A percentile compares a stretch with the other conserved stretches of the same genome.
These are phyloP conservation scores for Lasioglossum calceatum DNA, from an alignment of 2,888 invertebrate species.

Conservation along the genomic window DNA sequence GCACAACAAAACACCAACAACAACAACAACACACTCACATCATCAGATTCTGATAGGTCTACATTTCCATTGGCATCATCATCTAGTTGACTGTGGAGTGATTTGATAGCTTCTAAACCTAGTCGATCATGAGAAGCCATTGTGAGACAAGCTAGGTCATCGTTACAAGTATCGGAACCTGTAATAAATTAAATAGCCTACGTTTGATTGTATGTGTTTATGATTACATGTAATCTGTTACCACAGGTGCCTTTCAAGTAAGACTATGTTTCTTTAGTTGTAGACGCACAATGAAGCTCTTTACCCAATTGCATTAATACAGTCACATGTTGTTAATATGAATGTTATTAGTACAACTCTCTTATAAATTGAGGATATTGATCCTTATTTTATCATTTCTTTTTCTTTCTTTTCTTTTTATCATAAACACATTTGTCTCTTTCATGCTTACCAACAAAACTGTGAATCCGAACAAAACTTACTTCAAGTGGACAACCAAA, in stretches of 20 bases:
- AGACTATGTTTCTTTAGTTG: conserved; percentile 6
- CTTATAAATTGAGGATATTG: conserved; percentile 8
- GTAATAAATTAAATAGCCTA: conserved; percentile 65
- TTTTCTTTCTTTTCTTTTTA: conserved; percentile 16
- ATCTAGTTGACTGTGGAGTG: conserved; percentile 97
- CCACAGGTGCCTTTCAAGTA: conserved; percentile 18
- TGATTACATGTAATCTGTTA: conserved; percentile 55
- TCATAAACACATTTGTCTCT: conserved; percentile 55
- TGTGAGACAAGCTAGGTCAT: conserved; percentile 91
- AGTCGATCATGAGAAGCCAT: conserved; percentile 91
- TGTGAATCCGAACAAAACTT: conserved; percentile 10
- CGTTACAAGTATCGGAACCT: conserved; percentile 86
- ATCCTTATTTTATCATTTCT: conserved; percentile 9
- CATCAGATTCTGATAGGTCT: conserved; percentile 98
- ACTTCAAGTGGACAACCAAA: conserved; percentile 2
- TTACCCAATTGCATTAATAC: conserved; percentile 20
- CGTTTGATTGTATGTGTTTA: conserved; percentile 68
- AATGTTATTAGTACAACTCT: conserved; percentile 42
- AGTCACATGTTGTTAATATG: conserved; percentile 8
- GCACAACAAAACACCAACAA: neutral
- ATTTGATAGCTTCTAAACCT: conserved; percentile 96
- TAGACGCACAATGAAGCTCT: conserved; percentile 24
- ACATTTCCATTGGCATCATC: conserved; percentile 99
- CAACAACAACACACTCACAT: conserved; percentile 88
- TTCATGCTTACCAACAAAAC: conserved; percentile 12